phyloP scores from a whole-genome alignment of 2,797 vertebrate genomes.

The Margarornis squamiger region DNA sequence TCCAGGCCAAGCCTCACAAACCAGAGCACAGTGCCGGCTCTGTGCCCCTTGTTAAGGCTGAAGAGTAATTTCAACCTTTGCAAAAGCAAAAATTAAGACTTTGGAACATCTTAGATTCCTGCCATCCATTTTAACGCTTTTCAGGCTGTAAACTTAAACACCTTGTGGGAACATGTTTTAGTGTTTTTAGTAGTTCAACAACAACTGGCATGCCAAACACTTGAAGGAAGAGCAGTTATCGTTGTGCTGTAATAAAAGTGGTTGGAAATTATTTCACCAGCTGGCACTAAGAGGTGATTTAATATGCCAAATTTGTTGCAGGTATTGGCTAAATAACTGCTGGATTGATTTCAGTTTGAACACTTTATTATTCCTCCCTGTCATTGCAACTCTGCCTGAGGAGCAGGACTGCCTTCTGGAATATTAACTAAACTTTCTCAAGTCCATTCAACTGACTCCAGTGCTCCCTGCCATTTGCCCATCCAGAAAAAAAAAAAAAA shows the following conservation, averaged over 20 bases:
- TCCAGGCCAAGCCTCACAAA: conserved; percentile 14
- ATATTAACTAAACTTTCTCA: conserved; percentile 17
- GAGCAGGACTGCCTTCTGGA: conserved; percentile 5
- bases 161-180: conserved; percentile 26
- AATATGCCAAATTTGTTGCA: conserved; percentile 60
- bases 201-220: conserved; percentile 14
- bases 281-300: conserved; percentile 39
- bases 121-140: conserved; percentile 5
- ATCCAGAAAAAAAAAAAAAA: fast-evolving
- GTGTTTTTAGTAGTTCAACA: conserved; percentile 29
- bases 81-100: neutral
- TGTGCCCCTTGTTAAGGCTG: neutral
- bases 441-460: neutral
- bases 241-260: neutral
- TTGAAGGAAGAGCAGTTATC: neutral
- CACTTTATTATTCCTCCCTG: conserved; percentile 34
- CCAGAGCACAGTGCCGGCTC: neutral
- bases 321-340: conserved; percentile 57
- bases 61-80: neutral
- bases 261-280: conserved; percentile 52
- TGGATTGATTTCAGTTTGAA: conserved; percentile 55
- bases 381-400: conserved; percentile 2
- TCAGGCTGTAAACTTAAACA: conserved; percentile 32
- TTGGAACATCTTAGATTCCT: neutral
- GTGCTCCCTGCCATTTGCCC: neutral